These are phyloP conservation scores for Dipodomys spectabilis DNA, from an alignment of 2,113 vertebrate species.

Conservation along the genomic window DNA sequence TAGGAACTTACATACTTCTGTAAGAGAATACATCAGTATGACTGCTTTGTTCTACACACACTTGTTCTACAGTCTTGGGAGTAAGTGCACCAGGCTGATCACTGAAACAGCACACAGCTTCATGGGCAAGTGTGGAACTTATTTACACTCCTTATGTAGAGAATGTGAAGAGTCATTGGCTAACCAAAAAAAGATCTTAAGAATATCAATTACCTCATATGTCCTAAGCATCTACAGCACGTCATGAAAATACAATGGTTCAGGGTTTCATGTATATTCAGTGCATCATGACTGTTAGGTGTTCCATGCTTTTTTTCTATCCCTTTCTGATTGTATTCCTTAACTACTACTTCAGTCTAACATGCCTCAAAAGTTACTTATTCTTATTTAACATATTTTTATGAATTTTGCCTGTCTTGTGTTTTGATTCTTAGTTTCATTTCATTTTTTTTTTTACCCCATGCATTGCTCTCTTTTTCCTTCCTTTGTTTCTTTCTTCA, in stretches of 20 bases:
- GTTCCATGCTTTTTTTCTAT: neutral
- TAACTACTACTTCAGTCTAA: neutral
- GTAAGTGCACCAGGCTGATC: neutral
- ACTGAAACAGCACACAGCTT: neutral
- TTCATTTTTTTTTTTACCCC: slow-evolving; percentile 40
- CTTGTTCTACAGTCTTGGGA: neutral
- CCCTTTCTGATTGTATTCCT: slow-evolving; percentile 28
- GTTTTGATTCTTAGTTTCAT: slow-evolving; percentile 14
- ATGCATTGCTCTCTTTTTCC: neutral
- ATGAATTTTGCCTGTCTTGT: neutral
- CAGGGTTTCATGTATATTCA: slow-evolving; percentile 10
- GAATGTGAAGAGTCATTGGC: neutral
- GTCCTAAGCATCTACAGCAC: neutral
- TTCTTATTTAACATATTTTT: neutral
- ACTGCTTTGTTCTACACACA: neutral
- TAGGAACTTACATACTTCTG: neutral
- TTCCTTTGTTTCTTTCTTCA: no score
- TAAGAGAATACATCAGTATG: neutral
- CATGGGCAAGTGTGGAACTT: neutral
- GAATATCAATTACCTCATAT: neutral
- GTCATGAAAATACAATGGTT: slow-evolving; percentile 36
- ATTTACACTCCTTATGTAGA: slow-evolving; percentile 7
- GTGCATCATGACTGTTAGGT: slow-evolving; percentile 13
- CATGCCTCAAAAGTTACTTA: slow-evolving; percentile 14
- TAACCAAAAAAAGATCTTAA: neutral